These are phyloP conservation scores for Limnodromus scolopaceus DNA, from an alignment of 2,797 vertebrate genomes.

Conservation along the genomic window DNA sequence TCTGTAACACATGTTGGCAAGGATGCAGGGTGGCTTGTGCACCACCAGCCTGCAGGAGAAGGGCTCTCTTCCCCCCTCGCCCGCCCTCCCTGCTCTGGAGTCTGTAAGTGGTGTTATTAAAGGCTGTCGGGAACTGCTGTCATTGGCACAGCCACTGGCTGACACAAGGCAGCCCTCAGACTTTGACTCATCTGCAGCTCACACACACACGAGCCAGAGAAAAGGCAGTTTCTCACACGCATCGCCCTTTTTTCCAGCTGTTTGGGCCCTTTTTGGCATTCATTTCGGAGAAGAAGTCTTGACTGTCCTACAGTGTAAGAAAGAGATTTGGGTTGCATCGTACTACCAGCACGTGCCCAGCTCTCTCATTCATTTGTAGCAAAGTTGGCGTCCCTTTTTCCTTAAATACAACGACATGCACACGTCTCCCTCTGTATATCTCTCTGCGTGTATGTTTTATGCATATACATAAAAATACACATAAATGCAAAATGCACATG, in stretches of 20 bases:
- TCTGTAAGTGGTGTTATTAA: slow-evolving; percentile 38
- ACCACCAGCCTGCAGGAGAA: slow-evolving; percentile 1
- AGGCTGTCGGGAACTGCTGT: slow-evolving; percentile 47
- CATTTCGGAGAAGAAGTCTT: not conserved
- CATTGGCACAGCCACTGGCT: slow-evolving; percentile 50
- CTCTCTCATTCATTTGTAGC: not conserved
- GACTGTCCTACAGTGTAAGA: not conserved
- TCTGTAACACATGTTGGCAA: not conserved
- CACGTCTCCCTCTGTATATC: no score
- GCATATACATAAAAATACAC: not conserved
- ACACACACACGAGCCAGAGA: not conserved
- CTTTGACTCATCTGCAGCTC: slow-evolving; percentile 51
- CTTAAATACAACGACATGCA: not conserved
- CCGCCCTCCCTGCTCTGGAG: not conserved
- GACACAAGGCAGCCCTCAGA: slow-evolving; percentile 62
- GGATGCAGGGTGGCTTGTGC: not conserved
- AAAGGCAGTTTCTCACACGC: not conserved
- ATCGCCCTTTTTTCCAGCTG: slow-evolving; percentile 26
- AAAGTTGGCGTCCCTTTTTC: not conserved
- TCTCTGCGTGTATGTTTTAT: not conserved
- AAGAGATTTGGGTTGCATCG: not conserved
- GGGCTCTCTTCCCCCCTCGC: not conserved
- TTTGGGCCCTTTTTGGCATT: not conserved
- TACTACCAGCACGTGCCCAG: not conserved
- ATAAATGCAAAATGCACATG: not conserved